Evolutionary conservation across 1,140 invertebrate genomes (phyloP).

Genomic region (Apocrypta bakeri): DNA sequence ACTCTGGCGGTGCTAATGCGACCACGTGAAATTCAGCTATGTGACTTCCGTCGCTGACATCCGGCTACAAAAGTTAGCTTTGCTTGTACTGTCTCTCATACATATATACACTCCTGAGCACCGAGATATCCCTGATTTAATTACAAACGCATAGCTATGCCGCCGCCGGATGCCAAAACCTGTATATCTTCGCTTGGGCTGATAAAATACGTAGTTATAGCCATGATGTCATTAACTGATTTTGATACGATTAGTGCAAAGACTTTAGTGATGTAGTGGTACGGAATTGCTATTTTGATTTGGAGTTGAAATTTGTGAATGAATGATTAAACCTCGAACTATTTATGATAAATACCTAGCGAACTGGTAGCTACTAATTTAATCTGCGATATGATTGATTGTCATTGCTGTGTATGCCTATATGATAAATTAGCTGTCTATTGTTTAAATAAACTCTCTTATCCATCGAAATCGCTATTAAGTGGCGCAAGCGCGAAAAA

Average conservation of each 20-base stretch:
- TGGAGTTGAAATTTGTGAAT: constrained; percentile 2
- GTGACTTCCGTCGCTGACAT: constrained; percentile 55
- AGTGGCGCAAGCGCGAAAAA: background rate
- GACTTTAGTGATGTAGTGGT: background rate
- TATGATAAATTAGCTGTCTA: background rate
- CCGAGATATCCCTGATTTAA: constrained; percentile 63
- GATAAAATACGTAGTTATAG: constrained; percentile 17
- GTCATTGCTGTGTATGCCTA: background rate
- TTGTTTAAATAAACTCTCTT: background rate
- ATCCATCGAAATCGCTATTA: background rate
- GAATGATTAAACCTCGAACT: background rate
- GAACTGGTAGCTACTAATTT: background rate
- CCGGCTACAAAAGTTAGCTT: constrained; percentile 60
- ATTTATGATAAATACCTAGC: background rate
- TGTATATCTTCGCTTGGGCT: constrained; percentile 1
- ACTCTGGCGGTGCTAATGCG: constrained; percentile 52
- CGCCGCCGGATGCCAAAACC: background rate
- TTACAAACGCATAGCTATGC: constrained; percentile 52
- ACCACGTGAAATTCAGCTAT: constrained; percentile 41
- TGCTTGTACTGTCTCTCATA: constrained; percentile 41
- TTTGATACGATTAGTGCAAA: constrained; percentile 8
- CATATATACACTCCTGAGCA: background rate
- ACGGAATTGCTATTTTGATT: background rate
- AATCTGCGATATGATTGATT: background rate
- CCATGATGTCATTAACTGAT: constrained; percentile 32